Percentiles rank a stretch among this genome's conserved stretches.
These are phyloP conservation scores for Mycteria americana DNA, from an alignment of 2,797 vertebrate genomes.

Conservation along the genomic window DNA sequence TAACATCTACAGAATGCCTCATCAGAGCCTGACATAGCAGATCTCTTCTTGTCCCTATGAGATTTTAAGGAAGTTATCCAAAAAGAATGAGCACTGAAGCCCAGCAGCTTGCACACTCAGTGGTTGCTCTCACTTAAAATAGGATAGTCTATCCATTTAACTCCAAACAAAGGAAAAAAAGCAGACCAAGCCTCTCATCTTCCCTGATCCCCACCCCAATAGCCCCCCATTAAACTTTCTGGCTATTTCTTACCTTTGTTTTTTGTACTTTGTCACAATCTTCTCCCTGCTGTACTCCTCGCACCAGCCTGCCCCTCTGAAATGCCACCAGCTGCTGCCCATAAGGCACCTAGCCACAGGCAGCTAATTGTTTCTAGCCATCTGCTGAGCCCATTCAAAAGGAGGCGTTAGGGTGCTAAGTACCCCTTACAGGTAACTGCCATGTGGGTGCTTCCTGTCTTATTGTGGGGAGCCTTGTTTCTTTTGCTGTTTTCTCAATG, in stretches of 20 bases:
- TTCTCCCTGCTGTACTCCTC: background rate
- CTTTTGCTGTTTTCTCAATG: background rate
- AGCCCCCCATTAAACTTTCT: background rate
- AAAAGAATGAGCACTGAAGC: background rate
- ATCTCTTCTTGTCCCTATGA: background rate
- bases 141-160: background rate
- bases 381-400: fast-evolving
- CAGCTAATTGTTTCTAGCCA: background rate
- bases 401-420: background rate
- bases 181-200: background rate
- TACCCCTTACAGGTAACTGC: background rate
- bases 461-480: background rate
- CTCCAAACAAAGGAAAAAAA: background rate
- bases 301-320: background rate
- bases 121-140: background rate
- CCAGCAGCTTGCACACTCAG: background rate
- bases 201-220: background rate
- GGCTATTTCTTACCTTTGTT: background rate
- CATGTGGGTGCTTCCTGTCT: background rate
- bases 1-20: background rate
- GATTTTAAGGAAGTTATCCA: background rate
- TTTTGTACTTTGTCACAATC: background rate
- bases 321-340: background rate
- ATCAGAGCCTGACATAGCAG: background rate
- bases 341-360: background rate